Base-by-base conservation (phyloP, 2,113 vertebrate genomes). In the Mobula hypostoma region DNA sequence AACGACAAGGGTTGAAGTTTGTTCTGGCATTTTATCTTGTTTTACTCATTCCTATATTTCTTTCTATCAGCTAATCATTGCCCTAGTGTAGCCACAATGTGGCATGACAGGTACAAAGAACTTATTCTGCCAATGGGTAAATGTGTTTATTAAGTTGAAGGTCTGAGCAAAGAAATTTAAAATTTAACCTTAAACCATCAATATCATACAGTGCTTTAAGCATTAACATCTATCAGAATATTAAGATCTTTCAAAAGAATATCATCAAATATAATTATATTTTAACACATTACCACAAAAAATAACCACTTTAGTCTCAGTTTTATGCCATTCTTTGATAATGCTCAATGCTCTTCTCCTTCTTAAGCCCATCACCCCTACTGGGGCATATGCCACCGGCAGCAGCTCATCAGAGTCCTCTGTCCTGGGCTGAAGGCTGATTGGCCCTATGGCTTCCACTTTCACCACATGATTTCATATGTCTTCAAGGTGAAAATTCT, bases 1-100 rank as follows among this genome's bases (percentile, higher is more conserved):
- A 66, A n/a, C n/a, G 66, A 17, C 32, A 11, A 87, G 58, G 83
- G 61, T 63, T 90, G 29, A 32, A 66, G 61, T 63, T 63, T 63
- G 83, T 90, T 63, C 15, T 66, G 85, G 29, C 61, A 90, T 66
- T 90, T 90, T 5, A 66, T 32, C 15, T 32, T 90, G 19, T 32
- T n/a, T 61, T 15, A 32, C 29, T 63, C 19, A 32, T 66, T 66
- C 61, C 61, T n/a, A 90, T 66, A 66, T 90, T 90, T 90, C 85
- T 90, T 66, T 66, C 29, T 17, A 90, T 90, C 85, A 90, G 66
- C 63, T n/a, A 88, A 66, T 88, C 85, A 66, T 48, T 32, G 29
- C 29, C 17, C 58, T 66, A 29, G 2, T 66, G 32, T 90, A 66
- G 66, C 63, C 85, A 87, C 56, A 61, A 61, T 8, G 36, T 17